A percentile compares a stretch with the other conserved stretches of the same genome.
These are phyloP conservation scores for Thera obeliscata DNA, from an alignment of 2,888 invertebrate species.

Conservation along the genomic window DNA sequence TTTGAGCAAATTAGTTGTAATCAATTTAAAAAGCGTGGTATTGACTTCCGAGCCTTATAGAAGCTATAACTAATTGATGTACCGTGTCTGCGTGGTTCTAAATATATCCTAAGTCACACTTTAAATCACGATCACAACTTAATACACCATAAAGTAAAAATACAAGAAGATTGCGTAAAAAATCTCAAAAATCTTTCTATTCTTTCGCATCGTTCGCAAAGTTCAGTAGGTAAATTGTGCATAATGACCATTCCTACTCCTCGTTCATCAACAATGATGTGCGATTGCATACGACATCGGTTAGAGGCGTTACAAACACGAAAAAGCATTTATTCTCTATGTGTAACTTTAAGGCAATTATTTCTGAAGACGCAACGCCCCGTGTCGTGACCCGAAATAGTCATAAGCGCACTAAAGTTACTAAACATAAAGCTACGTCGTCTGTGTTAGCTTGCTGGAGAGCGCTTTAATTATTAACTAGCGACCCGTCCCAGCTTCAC, in stretches of 20 bases:
- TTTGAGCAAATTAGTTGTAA: too few relatives aligned
- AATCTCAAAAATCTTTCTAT: neutral
- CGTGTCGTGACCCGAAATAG: slow-evolving; percentile 11
- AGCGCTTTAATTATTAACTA: too few relatives aligned
- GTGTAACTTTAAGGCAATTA: slow-evolving; percentile 15
- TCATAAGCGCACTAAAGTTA: slow-evolving; percentile 6
- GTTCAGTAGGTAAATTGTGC: neutral
- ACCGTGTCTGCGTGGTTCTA: too few relatives aligned
- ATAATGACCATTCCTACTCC: neutral
- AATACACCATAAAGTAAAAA: too few relatives aligned
- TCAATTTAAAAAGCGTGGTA: too few relatives aligned
- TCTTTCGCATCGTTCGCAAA: neutral
- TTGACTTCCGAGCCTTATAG: too few relatives aligned
- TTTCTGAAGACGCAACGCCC: neutral
- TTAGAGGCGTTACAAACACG: slow-evolving; percentile 10
- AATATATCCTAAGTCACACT: too few relatives aligned
- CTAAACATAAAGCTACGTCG: neutral
- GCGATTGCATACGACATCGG: slow-evolving; percentile 3
- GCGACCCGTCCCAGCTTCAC: too few relatives aligned
- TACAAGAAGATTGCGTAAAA: neutral
- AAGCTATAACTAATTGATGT: too few relatives aligned
- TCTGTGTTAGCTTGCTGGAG: too few relatives aligned
- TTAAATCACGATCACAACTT: too few relatives aligned
- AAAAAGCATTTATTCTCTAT: slow-evolving; percentile 6
- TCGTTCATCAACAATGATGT: neutral